Conservation (phyloP, 2,888 invertebrate species). For the Parnassius orleans region DNA sequence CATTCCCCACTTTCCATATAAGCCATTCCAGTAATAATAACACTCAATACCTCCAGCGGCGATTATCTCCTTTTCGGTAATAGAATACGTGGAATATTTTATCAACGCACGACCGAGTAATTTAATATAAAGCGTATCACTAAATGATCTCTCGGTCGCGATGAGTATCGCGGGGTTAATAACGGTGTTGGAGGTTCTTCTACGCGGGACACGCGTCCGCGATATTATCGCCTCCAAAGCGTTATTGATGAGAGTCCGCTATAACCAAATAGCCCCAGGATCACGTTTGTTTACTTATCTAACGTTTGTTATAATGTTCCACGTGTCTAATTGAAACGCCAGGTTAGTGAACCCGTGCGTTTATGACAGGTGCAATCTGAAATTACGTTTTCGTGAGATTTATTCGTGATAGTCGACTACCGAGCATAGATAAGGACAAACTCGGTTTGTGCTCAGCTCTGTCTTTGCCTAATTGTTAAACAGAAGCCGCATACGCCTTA, state of each 20-base stretch:
- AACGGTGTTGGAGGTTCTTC: slow-evolving; percentile 76
- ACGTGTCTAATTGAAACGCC: slow-evolving; percentile 66
- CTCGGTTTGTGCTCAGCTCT: slow-evolving; percentile 47
- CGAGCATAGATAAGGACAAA: slow-evolving; percentile 58
- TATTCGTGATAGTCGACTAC: slow-evolving; percentile 66
- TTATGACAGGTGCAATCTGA: slow-evolving; percentile 74
- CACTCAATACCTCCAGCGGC: slow-evolving; percentile 58
- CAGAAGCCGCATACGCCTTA: slow-evolving; percentile 69
- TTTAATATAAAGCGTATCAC: slow-evolving; percentile 81
- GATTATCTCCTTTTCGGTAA: slow-evolving; percentile 77
- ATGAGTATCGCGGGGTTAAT: slow-evolving; percentile 75
- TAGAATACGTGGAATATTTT: slow-evolving; percentile 78
- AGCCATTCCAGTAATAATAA: slow-evolving; percentile 44
- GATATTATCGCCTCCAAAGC: slow-evolving; percentile 74
- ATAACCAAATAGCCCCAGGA: slow-evolving; percentile 77
- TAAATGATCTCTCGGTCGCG: slow-evolving; percentile 74
- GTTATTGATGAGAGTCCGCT: slow-evolving; percentile 76
- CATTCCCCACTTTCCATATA: slow-evolving; percentile 39
- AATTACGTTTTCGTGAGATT: slow-evolving; percentile 79
- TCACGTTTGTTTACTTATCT: slow-evolving; percentile 76
- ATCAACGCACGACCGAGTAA: slow-evolving; percentile 80
- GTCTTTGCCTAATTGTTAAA: slow-evolving; percentile 68
- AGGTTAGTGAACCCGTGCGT: slow-evolving; percentile 57
- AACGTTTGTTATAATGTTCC: slow-evolving; percentile 54
- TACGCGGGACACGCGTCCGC: slow-evolving; percentile 72